Evolutionary conservation across 2,113 vertebrate genomes (phyloP), one percentile per base, ranked within the genome.

Genomic region (Pelvicachromis taeniatus): DNA sequence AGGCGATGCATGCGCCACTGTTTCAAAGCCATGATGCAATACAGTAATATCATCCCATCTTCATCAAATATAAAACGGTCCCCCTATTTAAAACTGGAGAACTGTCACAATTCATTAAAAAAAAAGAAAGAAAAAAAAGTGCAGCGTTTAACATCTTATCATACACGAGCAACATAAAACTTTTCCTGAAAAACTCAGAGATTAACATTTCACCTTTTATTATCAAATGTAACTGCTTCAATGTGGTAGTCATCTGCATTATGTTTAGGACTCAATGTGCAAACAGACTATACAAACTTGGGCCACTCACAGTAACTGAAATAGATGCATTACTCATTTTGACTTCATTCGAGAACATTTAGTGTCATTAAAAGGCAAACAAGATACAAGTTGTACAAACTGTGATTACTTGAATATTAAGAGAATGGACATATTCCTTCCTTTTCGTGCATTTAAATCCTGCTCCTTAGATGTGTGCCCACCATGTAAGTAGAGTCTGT

Each of bases 51-150:
- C 42, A 75, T 35, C 82, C 35, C 9, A 56, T 61, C 85, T 81
- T 86, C 65, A 91, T 86, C 23, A 9, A 83, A 82, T 77, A 65
- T 55, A 65, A 85, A 83, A 79, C 29, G 59, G 84, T 88, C 73
- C n/a, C 70, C 10, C 53, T 33, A 52, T 53, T 81, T 54, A 54
- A 58, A 68, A 77, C 17, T 70, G 75, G 31, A 63, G 1, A 1
- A 77, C 21, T 1, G 9, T 11, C 21, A 73, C 40, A 48, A 48
- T 29, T 73, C 19, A 29, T 65, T 21, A 19, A 10, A 48, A 61
- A 8, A 17, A 11, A 33, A 63, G 1, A 4, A n/a, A 63, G 38
- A 13, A 4, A 61, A 50, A 8, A 21, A 3, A 35, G 7, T 2
- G 23, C 2, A 58, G 8, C 31, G 12, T 33, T 75, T 13, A 42